Conservation (phyloP, 2,888 invertebrate species). For the Habroteleia sp. region DNA sequence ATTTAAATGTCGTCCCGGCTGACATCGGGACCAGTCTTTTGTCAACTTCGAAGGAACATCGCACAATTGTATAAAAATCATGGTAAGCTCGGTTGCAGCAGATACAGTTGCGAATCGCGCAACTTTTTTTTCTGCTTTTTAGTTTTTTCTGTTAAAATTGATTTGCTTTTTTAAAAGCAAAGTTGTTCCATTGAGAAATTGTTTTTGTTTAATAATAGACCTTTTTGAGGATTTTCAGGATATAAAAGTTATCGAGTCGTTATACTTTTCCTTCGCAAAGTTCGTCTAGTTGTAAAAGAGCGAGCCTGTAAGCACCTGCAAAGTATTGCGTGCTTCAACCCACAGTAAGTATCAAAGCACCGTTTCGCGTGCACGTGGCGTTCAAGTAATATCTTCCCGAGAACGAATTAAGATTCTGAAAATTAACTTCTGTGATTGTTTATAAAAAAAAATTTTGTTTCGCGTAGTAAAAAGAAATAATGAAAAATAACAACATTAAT, state of each 20-base stretch:
- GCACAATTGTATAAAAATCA: no score
- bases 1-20: slow-evolving; percentile 33
- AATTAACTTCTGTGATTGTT: background rate
- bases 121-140: no score
- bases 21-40: slow-evolving; percentile 27
- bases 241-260: slow-evolving; percentile 35
- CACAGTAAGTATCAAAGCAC: slow-evolving; percentile 61
- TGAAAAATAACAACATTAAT: background rate
- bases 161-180: no score
- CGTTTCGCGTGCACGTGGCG: slow-evolving; percentile 63
- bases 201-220: no score
- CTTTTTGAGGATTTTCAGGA: slow-evolving; percentile 26
- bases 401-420: slow-evolving; percentile 24
- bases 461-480: no score
- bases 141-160: no score
- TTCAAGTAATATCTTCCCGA: slow-evolving; percentile 26
- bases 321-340: slow-evolving; percentile 61
- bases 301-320: slow-evolving; percentile 44
- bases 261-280: slow-evolving; percentile 27
- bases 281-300: slow-evolving; percentile 34
- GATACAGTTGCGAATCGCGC: no score
- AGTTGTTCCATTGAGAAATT: no score
- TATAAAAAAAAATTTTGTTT: no score
- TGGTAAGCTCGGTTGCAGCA: no score
- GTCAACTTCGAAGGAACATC: no score